Evolutionary conservation across 2,888 invertebrate species (phyloP), one percentile per base, ranked within the genome.

Genomic region (Andricus quercusramuli): DNA sequence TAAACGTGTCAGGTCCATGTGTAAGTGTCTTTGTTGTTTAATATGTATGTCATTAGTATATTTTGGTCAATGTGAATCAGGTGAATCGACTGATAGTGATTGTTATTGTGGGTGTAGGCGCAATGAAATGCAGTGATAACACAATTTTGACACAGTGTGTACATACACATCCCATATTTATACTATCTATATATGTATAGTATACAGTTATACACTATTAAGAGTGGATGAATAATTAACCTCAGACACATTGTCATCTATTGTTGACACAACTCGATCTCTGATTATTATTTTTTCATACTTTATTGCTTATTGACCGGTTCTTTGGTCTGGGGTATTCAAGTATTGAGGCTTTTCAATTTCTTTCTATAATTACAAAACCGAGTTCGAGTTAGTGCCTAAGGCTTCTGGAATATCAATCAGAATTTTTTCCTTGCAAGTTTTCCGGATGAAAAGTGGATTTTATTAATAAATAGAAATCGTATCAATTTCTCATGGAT

Each of bases 71-170:
- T 70, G 51, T 68, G 68, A 47, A 25, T 68, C 25, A 25, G 13
- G 47, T 68, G 47, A 29, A 70, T 74, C 15, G 74, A 37, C n/a
- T 74, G 32, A 74, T 29, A 56, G 74, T 74, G 74, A 74, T 25
- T 74, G 32, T 32, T 56, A 56, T n/a, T 74, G 51, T 74, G 32
- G 20, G 32, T 74, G 32, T 70, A 56, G 56, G n/a, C n/a, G n/a
- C n/a, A 77, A 77, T 74, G 74, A 78, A 56, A 70, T 78, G 67
- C 62, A 62, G 67, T 78, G 68, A 78, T 70, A 56, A 62, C n/a
- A 47, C 70, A 62, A 59, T 20, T 74, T 62, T 41, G 59, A 44
- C 17, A 67, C 22, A 22, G 2, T 76, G 59, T 80, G 11, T 80
- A 74, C 51, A 37, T 70, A 79, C 41, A 47, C 17, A 29, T 47